Conservation (phyloP, 2,888 invertebrate genomes). For the Cheilosia urbana region DNA sequence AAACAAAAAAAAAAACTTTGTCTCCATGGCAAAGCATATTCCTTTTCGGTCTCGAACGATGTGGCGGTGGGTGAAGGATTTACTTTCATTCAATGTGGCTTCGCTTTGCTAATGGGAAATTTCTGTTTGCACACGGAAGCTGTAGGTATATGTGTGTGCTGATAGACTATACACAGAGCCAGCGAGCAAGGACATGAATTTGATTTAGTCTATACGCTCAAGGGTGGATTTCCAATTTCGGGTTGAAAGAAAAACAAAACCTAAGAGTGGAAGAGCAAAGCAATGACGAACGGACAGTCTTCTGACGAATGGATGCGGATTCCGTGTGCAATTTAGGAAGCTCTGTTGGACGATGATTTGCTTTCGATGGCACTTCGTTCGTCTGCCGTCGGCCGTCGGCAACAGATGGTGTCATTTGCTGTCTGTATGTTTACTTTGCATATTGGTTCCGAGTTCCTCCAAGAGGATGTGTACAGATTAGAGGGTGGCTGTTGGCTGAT, state of each 20-base stretch:
- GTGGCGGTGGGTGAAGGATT: constrained; percentile 56
- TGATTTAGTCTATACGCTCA: constrained; percentile 56
- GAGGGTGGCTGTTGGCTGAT: constrained; percentile 43
- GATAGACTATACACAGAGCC: constrained; percentile 13
- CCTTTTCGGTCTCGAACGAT: constrained; percentile 21
- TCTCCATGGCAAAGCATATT: constrained; percentile 69
- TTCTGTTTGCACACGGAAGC: constrained; percentile 61
- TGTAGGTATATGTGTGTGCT: constrained; percentile 30
- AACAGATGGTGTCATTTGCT: constrained; percentile 71
- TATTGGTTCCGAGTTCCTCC: constrained; percentile 36
- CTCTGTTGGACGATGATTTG: constrained; percentile 68
- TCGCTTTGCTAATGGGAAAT: constrained; percentile 72
- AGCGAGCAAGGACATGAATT: constrained; percentile 40
- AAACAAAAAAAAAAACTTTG: constrained; percentile 70
- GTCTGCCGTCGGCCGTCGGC: constrained; percentile 61
- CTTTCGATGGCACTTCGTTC: constrained; percentile 47
- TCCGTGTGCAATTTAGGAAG: constrained; percentile 63
- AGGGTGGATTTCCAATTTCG: constrained; percentile 60
- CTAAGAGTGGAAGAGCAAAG: constrained; percentile 1
- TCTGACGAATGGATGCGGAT: constrained; percentile 73
- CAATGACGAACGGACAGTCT: constrained; percentile 30
- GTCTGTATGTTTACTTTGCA: constrained; percentile 73
- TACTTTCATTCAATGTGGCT: constrained; percentile 68
- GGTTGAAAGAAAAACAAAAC: constrained; percentile 8
- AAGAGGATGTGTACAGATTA: constrained; percentile 43